Conservation (phyloP, 1,140 invertebrate species). For the Trinorchestia longiramus region DNA sequence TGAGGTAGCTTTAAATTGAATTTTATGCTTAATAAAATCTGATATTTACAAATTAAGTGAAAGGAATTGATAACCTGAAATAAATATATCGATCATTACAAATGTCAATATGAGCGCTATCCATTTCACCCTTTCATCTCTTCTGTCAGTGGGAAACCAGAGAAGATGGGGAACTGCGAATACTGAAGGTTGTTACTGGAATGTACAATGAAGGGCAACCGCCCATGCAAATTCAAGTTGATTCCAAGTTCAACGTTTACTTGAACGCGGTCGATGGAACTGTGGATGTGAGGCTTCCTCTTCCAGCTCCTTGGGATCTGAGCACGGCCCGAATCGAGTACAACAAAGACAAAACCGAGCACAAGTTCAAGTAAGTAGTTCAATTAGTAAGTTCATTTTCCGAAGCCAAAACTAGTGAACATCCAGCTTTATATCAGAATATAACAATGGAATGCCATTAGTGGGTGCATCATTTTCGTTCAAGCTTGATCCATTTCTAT, state of each 20-base stretch:
- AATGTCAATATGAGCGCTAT: not conserved
- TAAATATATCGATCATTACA: not conserved
- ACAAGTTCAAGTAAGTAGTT: slow-evolving; percentile 32
- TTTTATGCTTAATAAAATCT: not conserved
- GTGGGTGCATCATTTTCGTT: too few relatives aligned
- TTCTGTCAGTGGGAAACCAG: not conserved
- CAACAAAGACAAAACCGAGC: not conserved
- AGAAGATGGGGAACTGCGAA: not conserved
- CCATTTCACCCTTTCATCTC: not conserved
- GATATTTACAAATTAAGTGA: not conserved
- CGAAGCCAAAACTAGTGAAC: not conserved
- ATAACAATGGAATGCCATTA: too few relatives aligned
- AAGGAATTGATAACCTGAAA: not conserved
- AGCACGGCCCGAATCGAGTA: not conserved
- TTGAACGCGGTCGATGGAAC: not conserved
- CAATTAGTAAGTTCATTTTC: too few relatives aligned
- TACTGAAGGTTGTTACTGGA: slow-evolving; percentile 13
- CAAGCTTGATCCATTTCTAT: too few relatives aligned
- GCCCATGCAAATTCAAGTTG: not conserved
- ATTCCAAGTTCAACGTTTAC: slow-evolving; percentile 29
- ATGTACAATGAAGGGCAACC: slow-evolving; percentile 34
- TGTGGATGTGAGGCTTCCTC: not conserved
- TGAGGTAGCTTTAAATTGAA: not conserved
- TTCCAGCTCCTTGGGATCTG: not conserved
- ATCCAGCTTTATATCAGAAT: too few relatives aligned